These are phyloP conservation scores for Cephus pulcher DNA, from an alignment of 2,888 invertebrate genomes.

Conservation along the genomic window DNA sequence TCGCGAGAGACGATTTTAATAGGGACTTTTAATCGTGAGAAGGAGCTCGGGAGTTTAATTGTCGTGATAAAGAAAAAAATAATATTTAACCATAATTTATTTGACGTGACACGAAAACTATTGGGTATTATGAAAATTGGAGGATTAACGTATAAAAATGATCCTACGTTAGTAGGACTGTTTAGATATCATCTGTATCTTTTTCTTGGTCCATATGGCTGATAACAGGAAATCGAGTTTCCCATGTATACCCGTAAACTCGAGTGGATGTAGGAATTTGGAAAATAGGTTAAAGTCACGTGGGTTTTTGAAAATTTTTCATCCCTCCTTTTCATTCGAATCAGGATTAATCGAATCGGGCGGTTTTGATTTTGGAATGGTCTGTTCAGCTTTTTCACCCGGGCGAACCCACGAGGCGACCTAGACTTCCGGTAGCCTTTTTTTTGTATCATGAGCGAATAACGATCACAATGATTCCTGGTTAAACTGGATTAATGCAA, in stretches of 20 bases:
- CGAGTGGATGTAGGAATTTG: neutral
- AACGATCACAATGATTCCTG: neutral
- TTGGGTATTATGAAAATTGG: too few relatives aligned
- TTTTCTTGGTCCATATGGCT: neutral
- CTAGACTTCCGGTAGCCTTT: neutral
- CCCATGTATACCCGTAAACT: neutral
- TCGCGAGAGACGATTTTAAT: too few relatives aligned
- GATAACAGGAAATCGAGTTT: neutral
- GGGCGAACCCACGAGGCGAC: too few relatives aligned
- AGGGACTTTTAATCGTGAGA: too few relatives aligned
- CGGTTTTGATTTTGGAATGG: too few relatives aligned
- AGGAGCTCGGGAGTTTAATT: too few relatives aligned
- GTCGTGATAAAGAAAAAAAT: too few relatives aligned
- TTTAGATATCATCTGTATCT: neutral
- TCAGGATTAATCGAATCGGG: neutral
- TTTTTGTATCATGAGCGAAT: neutral
- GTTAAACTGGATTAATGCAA: neutral
- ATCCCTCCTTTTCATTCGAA: neutral
- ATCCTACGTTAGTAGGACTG: too few relatives aligned
- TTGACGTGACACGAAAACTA: too few relatives aligned
- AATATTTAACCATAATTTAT: too few relatives aligned
- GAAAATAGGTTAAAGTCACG: neutral
- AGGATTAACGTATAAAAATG: too few relatives aligned
- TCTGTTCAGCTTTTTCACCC: too few relatives aligned
- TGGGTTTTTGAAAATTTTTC: neutral